A percentile compares a stretch with the other conserved stretches of the same genome.
These are phyloP conservation scores for Drosophila nigricruria DNA, from an alignment of 2,888 invertebrate genomes.

Conservation along the genomic window DNA sequence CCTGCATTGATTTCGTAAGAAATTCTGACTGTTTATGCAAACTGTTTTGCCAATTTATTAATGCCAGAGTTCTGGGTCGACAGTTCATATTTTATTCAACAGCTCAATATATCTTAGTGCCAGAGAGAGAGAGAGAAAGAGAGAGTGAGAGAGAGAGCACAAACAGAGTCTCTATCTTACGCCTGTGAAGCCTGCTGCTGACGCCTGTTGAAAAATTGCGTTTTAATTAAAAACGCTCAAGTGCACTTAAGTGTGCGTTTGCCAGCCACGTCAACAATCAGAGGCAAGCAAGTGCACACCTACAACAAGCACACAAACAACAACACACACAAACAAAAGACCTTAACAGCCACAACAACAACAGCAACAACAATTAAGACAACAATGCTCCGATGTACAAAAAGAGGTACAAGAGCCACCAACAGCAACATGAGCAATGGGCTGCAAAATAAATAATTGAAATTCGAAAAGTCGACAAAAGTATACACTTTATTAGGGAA, in stretches of 20 bases:
- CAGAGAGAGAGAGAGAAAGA: not conserved
- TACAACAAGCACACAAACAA: slow-evolving; percentile 33
- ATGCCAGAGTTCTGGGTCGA: slow-evolving; percentile 13
- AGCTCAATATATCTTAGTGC: slow-evolving; percentile 52
- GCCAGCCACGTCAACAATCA: slow-evolving; percentile 74
- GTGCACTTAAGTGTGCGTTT: slow-evolving; percentile 78
- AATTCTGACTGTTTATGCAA: slow-evolving; percentile 42
- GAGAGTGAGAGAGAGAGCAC: not conserved
- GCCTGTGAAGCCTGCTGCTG: slow-evolving; percentile 30
- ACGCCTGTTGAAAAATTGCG: slow-evolving; percentile 71
- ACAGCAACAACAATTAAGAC: slow-evolving; percentile 55
- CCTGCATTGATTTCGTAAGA: slow-evolving; percentile 45
- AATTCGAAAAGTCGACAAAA: slow-evolving; percentile 10
- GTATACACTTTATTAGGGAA: slow-evolving; percentile 21
- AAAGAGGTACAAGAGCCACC: not conserved
- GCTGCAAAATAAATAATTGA: slow-evolving; percentile 16
- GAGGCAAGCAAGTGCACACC: slow-evolving; percentile 51
- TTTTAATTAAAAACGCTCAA: slow-evolving; percentile 80
- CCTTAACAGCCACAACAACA: slow-evolving; percentile 18
- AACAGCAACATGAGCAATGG: slow-evolving; percentile 20
- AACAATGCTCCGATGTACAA: slow-evolving; percentile 36
- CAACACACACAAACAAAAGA: slow-evolving; percentile 27
- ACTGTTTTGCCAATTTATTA: slow-evolving; percentile 33
- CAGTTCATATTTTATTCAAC: slow-evolving; percentile 61
- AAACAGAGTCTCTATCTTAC: not conserved